A percentile compares a stretch with the other conserved stretches of the same genome.
Conservation (phyloP, 2,113 vertebrate genomes). For the Columba livia region DNA sequence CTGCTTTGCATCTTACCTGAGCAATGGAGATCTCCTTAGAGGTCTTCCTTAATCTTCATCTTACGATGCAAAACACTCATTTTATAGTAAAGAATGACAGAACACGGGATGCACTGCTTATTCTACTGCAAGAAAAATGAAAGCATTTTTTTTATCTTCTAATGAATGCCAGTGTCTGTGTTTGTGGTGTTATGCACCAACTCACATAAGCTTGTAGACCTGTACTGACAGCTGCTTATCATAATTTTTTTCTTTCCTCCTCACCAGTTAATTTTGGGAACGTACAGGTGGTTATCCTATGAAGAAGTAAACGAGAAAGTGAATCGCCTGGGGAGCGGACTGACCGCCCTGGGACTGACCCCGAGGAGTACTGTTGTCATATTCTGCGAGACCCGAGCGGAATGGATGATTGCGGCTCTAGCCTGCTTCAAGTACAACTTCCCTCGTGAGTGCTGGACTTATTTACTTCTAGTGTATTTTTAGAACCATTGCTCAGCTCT, state of each 20-base stretch:
- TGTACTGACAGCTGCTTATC: background rate
- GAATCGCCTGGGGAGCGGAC: conserved; percentile 82
- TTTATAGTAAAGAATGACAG: background rate
- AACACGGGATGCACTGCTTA: background rate
- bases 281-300: conserved; percentile 91
- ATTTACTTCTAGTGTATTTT: background rate
- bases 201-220: background rate
- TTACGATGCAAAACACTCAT: background rate
- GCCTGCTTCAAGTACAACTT: conserved; percentile 94
- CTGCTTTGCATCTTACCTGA: background rate
- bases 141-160: background rate
- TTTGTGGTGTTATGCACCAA: fast-evolving
- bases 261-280: conserved; percentile 88
- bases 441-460: conserved; percentile 82
- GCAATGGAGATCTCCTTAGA: background rate
- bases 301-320: conserved; percentile 80
- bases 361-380: conserved; percentile 89
- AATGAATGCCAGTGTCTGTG: background rate
- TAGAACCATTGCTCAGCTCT: background rate
- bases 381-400: conserved; percentile 95
- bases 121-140: background rate
- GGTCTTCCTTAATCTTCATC: background rate
- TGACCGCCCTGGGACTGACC: conserved; percentile 85
- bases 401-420: conserved; percentile 95
- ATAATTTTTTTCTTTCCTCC: background rate